Conservation (phyloP, 2,113 vertebrate species). For the Pao palembangensis region DNA sequence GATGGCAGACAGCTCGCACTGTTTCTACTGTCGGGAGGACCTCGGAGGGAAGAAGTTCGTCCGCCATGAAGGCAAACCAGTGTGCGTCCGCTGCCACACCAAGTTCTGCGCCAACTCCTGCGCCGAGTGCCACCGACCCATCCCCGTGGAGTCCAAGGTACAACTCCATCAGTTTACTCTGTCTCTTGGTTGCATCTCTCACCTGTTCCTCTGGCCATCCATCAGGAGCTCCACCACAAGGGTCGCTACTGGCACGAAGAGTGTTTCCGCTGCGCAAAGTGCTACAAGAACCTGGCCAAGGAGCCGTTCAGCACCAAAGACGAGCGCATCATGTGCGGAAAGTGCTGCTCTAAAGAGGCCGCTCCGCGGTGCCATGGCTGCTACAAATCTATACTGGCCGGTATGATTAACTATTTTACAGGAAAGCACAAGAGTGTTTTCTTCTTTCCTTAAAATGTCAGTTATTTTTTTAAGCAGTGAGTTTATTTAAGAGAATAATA, state of each 20-base stretch:
- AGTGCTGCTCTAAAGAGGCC: constrained; percentile 83
- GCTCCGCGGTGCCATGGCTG: constrained; percentile 89
- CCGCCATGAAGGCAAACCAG: constrained; percentile 84
- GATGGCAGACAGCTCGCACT: constrained; percentile 86
- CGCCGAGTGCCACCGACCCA: constrained; percentile 86
- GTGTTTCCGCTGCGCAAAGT: constrained; percentile 92
- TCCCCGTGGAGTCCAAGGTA: constrained; percentile 89
- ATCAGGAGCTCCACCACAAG: constrained; percentile 90
- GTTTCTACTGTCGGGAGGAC: constrained; percentile 88
- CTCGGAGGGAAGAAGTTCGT: constrained; percentile 90
- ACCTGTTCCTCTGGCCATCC: neutral
- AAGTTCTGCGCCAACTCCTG: constrained; percentile 95
- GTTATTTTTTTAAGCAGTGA: no score
- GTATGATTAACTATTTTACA: constrained; percentile 55
- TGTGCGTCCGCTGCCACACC: constrained; percentile 92
- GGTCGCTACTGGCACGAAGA: constrained; percentile 90
- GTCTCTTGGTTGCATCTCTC: neutral
- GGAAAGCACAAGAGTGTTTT: neutral
- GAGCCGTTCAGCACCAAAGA: constrained; percentile 92
- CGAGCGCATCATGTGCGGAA: constrained; percentile 89
- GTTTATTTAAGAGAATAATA: no score
- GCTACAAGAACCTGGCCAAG: constrained; percentile 86
- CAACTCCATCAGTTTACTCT: neutral
- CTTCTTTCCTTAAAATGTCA: neutral
- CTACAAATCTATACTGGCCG: constrained; percentile 87